Percentiles rank a stretch among this genome's conserved stretches.
Evolutionary conservation across 2,797 vertebrate species (phyloP).

Genomic region (Sebastes jordani): DNA sequence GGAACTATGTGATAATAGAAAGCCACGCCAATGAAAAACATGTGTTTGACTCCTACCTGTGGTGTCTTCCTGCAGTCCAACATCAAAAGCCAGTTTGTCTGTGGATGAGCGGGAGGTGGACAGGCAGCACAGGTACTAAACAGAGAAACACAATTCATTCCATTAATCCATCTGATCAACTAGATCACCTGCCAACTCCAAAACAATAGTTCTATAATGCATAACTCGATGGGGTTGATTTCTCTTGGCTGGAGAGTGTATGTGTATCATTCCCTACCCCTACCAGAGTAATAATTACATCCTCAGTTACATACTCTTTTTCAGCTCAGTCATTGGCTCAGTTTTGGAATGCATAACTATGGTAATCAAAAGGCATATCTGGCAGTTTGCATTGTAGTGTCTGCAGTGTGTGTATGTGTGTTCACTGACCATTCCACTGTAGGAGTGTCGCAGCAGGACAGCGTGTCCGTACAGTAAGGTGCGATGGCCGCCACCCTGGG

Average conservation of each 20-base stretch:
- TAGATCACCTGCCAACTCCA: background rate
- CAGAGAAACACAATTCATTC: conserved; percentile 8
- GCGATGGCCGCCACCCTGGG: conserved; percentile 92
- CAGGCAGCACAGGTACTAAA: conserved; percentile 93
- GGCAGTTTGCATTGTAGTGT: conserved; percentile 84
- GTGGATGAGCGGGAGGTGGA: conserved; percentile 95
- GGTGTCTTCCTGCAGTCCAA: conserved; percentile 93
- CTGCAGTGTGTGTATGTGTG: conserved; percentile 20
- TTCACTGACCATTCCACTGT: conserved; percentile 92
- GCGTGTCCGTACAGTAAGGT: conserved; percentile 94
- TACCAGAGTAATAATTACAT: background rate
- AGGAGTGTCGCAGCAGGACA: conserved; percentile 92
- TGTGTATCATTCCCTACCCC: background rate
- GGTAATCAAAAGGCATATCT: conserved; percentile 94
- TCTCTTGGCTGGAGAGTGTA: background rate
- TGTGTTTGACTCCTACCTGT: conserved; percentile 81
- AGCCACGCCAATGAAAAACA: background rate
- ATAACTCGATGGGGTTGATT: background rate
- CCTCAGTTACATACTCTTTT: background rate
- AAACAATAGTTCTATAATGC: background rate
- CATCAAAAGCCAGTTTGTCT: conserved; percentile 96
- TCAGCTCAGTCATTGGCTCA: background rate
- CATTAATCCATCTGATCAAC: background rate
- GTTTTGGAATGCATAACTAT: conserved; percentile 89
- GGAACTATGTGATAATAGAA: background rate